Base-by-base conservation (phyloP, 1,140 invertebrate genomes). In the Brachionus plicatilis region DNA sequence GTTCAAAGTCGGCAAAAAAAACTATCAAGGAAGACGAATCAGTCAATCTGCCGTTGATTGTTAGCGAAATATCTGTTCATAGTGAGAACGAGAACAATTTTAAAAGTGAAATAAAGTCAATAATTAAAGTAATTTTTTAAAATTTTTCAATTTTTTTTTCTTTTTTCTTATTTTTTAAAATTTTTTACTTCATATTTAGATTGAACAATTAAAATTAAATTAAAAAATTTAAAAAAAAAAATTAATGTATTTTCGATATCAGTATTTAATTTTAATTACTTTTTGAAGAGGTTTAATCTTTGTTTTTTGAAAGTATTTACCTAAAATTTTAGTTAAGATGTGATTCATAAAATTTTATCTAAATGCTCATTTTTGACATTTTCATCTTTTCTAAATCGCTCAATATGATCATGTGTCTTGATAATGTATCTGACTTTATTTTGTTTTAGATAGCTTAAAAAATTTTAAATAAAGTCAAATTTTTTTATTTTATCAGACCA, bases 41-140 rank as follows among this genome's bases (percentile, higher is more conserved):
- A n/a, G 68, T 43, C 41, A 72, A 72, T 72, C 17, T 72, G 17
- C 68, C 68, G 14, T 24, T 72, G n/a, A 72, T 72, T 41, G 68
- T 72, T 1, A 72, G 68, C 17, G 68, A 72, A 72, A 72, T 72
- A 76, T 76, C 72, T 50, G 45, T 76, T 27, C 45, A 76, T 29
- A 76, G 72, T 76, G 72, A 76, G 29, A 76, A 76, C 9, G 72
- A 76, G 11, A 76, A 50, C 11, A 76, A 76, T 27, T 76, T 37
- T 29, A 76, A 76, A 76, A 27, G 43, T 14, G 72, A 76, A 33
- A 76, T 76, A 14, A 76, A 76, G 27, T 8, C 41, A 12, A 12
- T 76, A 24, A 76, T 50, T 50, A 76, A 76, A 50, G 72, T 76
- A 43, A 45, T 6, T 60, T 11, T 3, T 20, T 56, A 20, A 56